Base-by-base conservation (phyloP, 2,888 invertebrate species). In the Lithophane socia region DNA sequence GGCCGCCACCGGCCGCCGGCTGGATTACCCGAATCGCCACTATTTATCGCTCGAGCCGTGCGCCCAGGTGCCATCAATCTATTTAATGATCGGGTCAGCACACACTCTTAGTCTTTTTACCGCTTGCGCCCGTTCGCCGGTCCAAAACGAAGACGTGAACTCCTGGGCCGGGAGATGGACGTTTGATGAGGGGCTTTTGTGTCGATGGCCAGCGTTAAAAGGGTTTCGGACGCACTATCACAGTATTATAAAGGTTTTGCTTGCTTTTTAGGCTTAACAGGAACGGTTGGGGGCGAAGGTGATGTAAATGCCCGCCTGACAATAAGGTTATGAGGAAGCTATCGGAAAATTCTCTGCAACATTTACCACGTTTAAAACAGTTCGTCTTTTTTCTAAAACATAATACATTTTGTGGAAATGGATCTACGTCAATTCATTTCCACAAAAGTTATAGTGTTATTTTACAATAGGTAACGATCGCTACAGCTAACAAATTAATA, bases 61-160 rank as follows among this genome's bases (percentile, higher is more conserved):
- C 95, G 95, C 96, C 95, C 96, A 96, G 96, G 96, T 96, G 95
- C 96, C 94, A 96, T 96, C 96, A 95, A 96, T 96, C 96, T 96
- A 95, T 96, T 96, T 96, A 96, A 96, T 96, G 96, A 96, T 96
- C 96, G 96, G 96, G 96, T 96, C 96, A 96, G 96, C 96, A 95
- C 95, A 93, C 94, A 92, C 94, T 95, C 96, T 95, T 93, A 92
- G 91, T 93, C 95, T 95, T 96, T 96, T 96, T 96, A 93, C 91
- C 91, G 91, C 90, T 90, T 87, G 90, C 92, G 89, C 90, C 89
- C 92, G 92, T 89, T 91, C 82, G 91, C 84, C 87, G 90, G 80
- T 88, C 83, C 94, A 95, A 95, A 96, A 95, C 92, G 94, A 95
- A 94, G 94, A 94, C 91, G 92, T 85, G 85, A 89, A 92, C 90